Percentiles rank a stretch among this genome's conserved stretches.
Conservation (phyloP, 2,113 vertebrate species). For the Antechinus flavipes region DNA sequence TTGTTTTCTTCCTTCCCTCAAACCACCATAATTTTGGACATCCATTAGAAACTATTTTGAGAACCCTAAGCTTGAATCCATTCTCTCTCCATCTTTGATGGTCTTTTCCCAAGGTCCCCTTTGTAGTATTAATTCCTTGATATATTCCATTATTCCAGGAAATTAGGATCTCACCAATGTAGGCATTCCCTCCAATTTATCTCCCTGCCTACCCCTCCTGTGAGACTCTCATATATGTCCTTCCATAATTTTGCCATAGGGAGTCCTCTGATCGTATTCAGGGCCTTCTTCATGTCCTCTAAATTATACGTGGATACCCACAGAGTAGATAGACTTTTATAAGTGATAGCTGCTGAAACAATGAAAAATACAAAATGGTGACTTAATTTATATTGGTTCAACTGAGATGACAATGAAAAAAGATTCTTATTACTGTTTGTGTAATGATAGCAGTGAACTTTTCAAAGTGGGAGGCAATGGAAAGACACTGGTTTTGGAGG, state of each 20-base stretch:
- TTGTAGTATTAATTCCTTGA: not conserved
- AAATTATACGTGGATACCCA: not conserved
- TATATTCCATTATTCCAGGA: not conserved
- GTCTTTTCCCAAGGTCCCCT: not conserved
- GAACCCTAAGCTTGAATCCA: not conserved
- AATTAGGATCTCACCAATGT: not conserved
- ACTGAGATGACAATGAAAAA: conserved; percentile 42
- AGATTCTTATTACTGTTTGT: not conserved
- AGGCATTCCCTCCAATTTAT: not conserved
- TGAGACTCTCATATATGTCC: not conserved
- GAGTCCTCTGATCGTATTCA: not conserved
- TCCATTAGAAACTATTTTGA: not conserved
- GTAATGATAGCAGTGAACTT: too few relatives aligned
- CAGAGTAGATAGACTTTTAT: not conserved
- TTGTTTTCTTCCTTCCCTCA: not conserved
- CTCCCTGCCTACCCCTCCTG: not conserved
- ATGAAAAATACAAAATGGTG: too few relatives aligned
- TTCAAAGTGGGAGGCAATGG: too few relatives aligned
- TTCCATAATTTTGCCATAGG: not conserved
- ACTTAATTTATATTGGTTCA: too few relatives aligned
- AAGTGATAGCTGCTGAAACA: too few relatives aligned
- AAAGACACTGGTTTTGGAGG: too few relatives aligned
- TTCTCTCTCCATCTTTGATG: conserved; percentile 1
- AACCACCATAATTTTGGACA: not conserved
- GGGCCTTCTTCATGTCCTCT: not conserved